Percentiles rank a stretch among this genome's conserved stretches.
These are phyloP conservation scores for Thera obeliscata DNA, from an alignment of 2,888 invertebrate species.

Conservation along the genomic window DNA sequence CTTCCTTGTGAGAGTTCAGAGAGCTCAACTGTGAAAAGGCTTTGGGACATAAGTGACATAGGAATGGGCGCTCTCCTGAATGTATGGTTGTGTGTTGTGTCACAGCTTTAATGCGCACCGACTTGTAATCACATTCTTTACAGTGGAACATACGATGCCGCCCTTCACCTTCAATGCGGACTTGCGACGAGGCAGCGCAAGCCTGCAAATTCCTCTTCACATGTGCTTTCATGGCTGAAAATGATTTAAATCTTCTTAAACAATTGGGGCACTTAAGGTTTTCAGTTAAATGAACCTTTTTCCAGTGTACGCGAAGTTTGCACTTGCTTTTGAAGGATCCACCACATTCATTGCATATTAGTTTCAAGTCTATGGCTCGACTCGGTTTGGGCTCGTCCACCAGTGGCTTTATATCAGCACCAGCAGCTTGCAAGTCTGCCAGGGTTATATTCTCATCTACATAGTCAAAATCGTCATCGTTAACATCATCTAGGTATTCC, in stretches of 20 bases:
- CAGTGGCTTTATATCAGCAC: slow-evolving; percentile 1
- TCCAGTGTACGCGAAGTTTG: slow-evolving; percentile 62
- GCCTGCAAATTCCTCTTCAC: slow-evolving; percentile 29
- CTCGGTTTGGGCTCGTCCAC: slow-evolving; percentile 34
- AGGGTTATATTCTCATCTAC: slow-evolving; percentile 19
- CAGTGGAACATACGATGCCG: slow-evolving; percentile 37
- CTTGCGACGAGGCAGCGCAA: slow-evolving; percentile 29
- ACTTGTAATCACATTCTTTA: slow-evolving; percentile 61
- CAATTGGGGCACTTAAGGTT: slow-evolving; percentile 51
- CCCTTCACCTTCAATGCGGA: slow-evolving; percentile 39
- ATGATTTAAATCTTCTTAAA: slow-evolving; percentile 47
- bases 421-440: slow-evolving; percentile 14
- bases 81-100: slow-evolving; percentile 60
- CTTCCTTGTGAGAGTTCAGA: slow-evolving; percentile 61
- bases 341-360: slow-evolving; percentile 62
- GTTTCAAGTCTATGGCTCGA: slow-evolving; percentile 49
- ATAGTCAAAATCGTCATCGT: slow-evolving; percentile 11
- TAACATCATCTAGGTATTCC: slow-evolving; percentile 21
- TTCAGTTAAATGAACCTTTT: slow-evolving; percentile 49
- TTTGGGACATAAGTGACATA: slow-evolving; percentile 61
- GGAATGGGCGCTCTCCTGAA: slow-evolving; percentile 61
- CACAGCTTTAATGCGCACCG: slow-evolving; percentile 56
- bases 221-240: slow-evolving; percentile 43
- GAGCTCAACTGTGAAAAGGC: slow-evolving; percentile 63
- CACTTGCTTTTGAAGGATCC: slow-evolving; percentile 58